Base-by-base conservation (phyloP, 1,140 invertebrate genomes). In the Nebria ingens region DNA sequence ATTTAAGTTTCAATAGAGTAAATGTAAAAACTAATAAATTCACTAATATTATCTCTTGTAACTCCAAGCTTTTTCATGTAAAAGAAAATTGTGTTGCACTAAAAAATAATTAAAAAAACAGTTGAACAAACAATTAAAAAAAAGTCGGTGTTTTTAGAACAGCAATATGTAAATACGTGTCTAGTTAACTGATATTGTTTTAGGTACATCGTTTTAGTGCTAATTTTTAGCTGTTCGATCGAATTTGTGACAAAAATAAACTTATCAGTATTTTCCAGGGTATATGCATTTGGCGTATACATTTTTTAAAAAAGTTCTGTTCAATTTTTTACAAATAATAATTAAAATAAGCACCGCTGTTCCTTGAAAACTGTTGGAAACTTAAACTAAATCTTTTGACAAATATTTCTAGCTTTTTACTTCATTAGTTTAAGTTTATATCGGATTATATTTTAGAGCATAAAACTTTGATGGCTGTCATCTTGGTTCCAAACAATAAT, bases 101-200 rank as follows among this genome's bases (percentile, higher is more conserved):
- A n/a, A n/a, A n/a, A n/a, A n/a, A n/a, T n/a, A n/a, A n/a, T n/a
- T n/a, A n/a, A n/a, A n/a, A n/a, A 45, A 45, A 34, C 40, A 6
- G 40, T 45, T 45, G 40, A 45, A 45, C 40, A 45, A 45, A 12
- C 40, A 45, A 12, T 45, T 17, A 45, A n/a, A n/a, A n/a, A n/a
- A n/a, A n/a, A 45, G 9, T 45, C 17, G 40, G 40, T 45, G 40
- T 45, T 45, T n/a, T 45, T 45, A 45, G 40, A 17, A 45, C 40
- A 45, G 40, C 40, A 45, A 45, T 45, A 45, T 45, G 40, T 45
- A 45, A 45, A 45, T 45, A 45, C 15, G 40, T 45, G 40, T 45
- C 40, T 45, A 45, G 40, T 45, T n/a, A 11, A 45, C 40, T 45
- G 40, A 17, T 45, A 45, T 45, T 45, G 40, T 45, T 45, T 45